Percentiles rank a stretch among this genome's conserved stretches.
Conservation (phyloP, 2,797 vertebrate species). For the Parauchenoglanis ngamensis region DNA sequence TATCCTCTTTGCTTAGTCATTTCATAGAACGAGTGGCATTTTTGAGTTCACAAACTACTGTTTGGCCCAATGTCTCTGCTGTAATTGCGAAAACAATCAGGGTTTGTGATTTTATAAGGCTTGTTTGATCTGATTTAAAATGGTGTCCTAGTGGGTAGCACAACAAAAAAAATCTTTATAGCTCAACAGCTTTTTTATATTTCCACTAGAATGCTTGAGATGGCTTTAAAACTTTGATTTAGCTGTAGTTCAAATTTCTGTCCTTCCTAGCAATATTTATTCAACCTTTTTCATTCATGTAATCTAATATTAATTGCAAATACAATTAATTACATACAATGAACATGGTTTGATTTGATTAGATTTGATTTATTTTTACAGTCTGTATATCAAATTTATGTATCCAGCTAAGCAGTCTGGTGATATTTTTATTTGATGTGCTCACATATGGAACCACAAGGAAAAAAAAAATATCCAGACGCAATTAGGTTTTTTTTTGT, state of each 20-base stretch:
- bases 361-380: slow-evolving; percentile 49
- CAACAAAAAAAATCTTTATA: slow-evolving; percentile 53
- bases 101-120: slow-evolving; percentile 72
- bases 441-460: slow-evolving; percentile 29
- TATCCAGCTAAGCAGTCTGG: slow-evolving; percentile 27
- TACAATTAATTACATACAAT: slow-evolving; percentile 44
- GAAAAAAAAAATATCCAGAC: slow-evolving; percentile 16
- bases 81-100: slow-evolving; percentile 75
- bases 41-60: slow-evolving; percentile 65
- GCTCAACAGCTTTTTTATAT: slow-evolving; percentile 58
- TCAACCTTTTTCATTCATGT: slow-evolving; percentile 46
- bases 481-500: background rate
- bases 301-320: slow-evolving; percentile 37
- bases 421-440: slow-evolving; percentile 33
- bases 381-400: slow-evolving; percentile 40
- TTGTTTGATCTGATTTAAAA: slow-evolving; percentile 79
- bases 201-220: slow-evolving; percentile 66
- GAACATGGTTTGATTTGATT: slow-evolving; percentile 17
- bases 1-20: slow-evolving; percentile 53
- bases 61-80: slow-evolving; percentile 66
- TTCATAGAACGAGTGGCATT: slow-evolving; percentile 59
- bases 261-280: slow-evolving; percentile 56
- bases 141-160: slow-evolving; percentile 65
- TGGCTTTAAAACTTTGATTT: slow-evolving; percentile 58
- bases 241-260: slow-evolving; percentile 52